Percentiles rank a stretch among this genome's conserved stretches.
Conservation (phyloP, 1,140 invertebrate genomes). For the Ephestia elutella region DNA sequence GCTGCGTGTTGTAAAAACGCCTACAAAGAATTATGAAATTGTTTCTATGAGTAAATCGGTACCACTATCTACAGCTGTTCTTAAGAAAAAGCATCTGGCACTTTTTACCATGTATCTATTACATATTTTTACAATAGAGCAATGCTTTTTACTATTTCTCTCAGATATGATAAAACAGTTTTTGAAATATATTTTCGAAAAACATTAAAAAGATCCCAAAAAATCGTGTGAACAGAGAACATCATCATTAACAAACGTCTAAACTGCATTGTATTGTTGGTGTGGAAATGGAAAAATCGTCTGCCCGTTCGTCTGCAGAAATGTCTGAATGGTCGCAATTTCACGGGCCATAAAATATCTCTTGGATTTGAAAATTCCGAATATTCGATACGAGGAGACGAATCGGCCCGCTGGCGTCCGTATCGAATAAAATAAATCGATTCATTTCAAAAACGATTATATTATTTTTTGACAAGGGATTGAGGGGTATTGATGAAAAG, state of each 20-base stretch:
- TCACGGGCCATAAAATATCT: slow-evolving; percentile 66
- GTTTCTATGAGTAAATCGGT: too few species aligned
- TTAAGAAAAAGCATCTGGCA: too few species aligned
- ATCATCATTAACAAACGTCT: slow-evolving; percentile 57
- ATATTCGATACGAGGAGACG: slow-evolving; percentile 46
- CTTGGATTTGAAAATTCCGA: slow-evolving; percentile 31
- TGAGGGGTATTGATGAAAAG: slow-evolving; percentile 36
- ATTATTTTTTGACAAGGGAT: slow-evolving; percentile 42
- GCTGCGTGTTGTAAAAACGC: too few species aligned
- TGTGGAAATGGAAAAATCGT: slow-evolving; percentile 66
- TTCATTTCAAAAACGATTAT: slow-evolving; percentile 56
- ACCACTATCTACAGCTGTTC: too few species aligned
- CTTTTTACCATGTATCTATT: too few species aligned
- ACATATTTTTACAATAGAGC: too few species aligned
- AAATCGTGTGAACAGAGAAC: slow-evolving; percentile 33
- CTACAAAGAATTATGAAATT: too few species aligned
- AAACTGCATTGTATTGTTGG: slow-evolving; percentile 60
- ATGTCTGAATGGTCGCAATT: slow-evolving; percentile 57
- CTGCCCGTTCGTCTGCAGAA: slow-evolving; percentile 34
- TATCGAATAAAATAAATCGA: slow-evolving; percentile 67
- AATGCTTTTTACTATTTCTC: too few species aligned
- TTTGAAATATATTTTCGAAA: background rate
- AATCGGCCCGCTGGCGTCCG: slow-evolving; percentile 46
- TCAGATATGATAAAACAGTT: background rate
- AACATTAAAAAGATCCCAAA: slow-evolving; percentile 11